A percentile compares a stretch with the other conserved stretches of the same genome.
Evolutionary conservation across 2,888 invertebrate species (phyloP).

Genomic region (Temnothorax rugatulus): DNA sequence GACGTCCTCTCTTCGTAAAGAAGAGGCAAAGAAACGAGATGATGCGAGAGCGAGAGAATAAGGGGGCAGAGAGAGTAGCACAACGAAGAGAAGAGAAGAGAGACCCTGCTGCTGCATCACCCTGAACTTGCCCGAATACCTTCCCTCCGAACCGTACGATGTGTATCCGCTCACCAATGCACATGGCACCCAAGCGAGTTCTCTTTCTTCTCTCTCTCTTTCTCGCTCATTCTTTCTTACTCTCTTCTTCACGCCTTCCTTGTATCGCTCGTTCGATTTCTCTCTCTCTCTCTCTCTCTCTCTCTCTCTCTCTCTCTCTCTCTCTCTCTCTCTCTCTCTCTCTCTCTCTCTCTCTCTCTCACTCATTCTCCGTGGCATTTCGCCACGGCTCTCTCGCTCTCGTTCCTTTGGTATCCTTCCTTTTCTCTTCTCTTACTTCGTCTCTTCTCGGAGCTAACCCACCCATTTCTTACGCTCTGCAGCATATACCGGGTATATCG

Average conservation of each 20-base stretch:
- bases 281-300: slow-evolving; percentile 33
- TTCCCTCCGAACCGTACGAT: slow-evolving; percentile 78
- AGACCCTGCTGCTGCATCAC: slow-evolving; percentile 79
- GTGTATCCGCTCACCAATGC: slow-evolving; percentile 80
- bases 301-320: too few species aligned
- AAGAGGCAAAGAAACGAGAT: slow-evolving; percentile 62
- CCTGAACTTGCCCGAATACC: slow-evolving; percentile 83
- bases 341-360: slow-evolving; percentile 31
- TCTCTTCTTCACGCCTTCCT: slow-evolving; percentile 56
- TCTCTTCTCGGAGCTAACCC: slow-evolving; percentile 79
- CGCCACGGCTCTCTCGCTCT: slow-evolving; percentile 24
- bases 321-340: slow-evolving; percentile 38
- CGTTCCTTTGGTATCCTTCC: slow-evolving; percentile 58
- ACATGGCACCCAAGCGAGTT: slow-evolving; percentile 81
- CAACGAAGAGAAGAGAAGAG: slow-evolving; percentile 66
- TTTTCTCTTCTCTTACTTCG: slow-evolving; percentile 59
- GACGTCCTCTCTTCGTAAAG: slow-evolving; percentile 31
- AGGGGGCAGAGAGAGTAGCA: slow-evolving; percentile 68
- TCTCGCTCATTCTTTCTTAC: slow-evolving; percentile 59
- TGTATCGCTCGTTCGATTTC: slow-evolving; percentile 56
- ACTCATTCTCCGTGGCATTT: slow-evolving; percentile 21
- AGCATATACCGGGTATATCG: slow-evolving; percentile 76
- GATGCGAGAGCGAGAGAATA: slow-evolving; percentile 55
- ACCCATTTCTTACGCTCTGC: slow-evolving; percentile 83
- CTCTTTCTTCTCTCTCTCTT: slow-evolving; percentile 66